Evolutionary conservation across 2,113 vertebrate species (phyloP), one percentile per base, ranked within the genome.

Genomic region (Protobothrops mucrosquamatus): DNA sequence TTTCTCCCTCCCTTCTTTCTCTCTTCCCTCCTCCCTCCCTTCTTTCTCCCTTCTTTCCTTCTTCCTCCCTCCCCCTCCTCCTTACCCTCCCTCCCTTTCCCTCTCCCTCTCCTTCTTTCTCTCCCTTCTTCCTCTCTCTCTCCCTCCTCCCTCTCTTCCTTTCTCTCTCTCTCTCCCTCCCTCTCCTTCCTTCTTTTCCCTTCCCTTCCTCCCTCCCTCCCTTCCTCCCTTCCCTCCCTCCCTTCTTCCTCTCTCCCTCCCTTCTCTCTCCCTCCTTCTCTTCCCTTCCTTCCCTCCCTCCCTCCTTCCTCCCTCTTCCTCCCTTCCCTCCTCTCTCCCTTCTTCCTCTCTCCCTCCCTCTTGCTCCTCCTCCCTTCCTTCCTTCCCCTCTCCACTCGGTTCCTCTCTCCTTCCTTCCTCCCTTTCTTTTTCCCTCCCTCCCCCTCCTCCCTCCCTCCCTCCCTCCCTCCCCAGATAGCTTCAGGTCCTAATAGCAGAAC

Each of bases 261-360:
- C 0, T 6, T 5, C 5, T 6, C 1, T 2, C 20, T 23, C 5
- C 18, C 15, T 6, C 57, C 3, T 24, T 1, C 7, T 8, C 0
- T 2, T 0, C 6, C 2, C 1, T 6, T 2, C 2, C 22, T 1
- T 5, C 1, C 15, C 4, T 5, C 1, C 18, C 55, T 5, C 1
- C 3, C 54, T 18, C 3, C 18, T 4, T 5, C 22, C 22, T 23
- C 1, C 2, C 2, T 7, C 0, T 1, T 0, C 2, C 7, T 0
- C 1, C 22, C 23, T 6, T 8, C 22, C 20, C 6, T 57, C 56
- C 56, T 22, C 7, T 2, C 20, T 23, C 5, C 2, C 20, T 1
- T 0, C 4, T 48, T 2, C 6, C 4, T 55, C 55, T 18, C 6
- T 56, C 1, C 15, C 4, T 56, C 56, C 20, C 22, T 2, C 5